Conservation (phyloP, 2,113 vertebrate genomes). For the Quiscalus mexicanus region DNA sequence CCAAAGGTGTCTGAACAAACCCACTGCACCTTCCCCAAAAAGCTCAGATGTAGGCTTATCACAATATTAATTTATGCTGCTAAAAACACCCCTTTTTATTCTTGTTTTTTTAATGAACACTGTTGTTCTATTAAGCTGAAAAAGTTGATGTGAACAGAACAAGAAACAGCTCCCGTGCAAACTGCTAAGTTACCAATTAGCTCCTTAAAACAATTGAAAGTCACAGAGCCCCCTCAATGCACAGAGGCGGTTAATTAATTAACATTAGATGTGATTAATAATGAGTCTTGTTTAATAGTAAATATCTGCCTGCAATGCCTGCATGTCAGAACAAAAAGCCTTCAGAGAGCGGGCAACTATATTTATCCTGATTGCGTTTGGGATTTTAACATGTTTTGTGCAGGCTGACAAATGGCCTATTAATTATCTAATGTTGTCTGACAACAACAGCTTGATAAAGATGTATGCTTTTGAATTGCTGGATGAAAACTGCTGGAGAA, state of each 20-base stretch:
- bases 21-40: not conserved
- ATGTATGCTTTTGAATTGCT: slow-evolving; percentile 94
- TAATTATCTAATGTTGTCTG: slow-evolving; percentile 99
- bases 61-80: not conserved
- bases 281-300: slow-evolving; percentile 93
- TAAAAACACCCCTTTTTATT: not conserved
- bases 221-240: slow-evolving; percentile 79
- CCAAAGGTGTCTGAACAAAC: not conserved
- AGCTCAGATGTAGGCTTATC: not conserved
- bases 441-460: slow-evolving; percentile 99
- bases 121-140: slow-evolving; percentile 2
- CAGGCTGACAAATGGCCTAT: slow-evolving; percentile 99
- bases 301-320: slow-evolving; percentile 86
- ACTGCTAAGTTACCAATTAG: slow-evolving; percentile 89
- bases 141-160: slow-evolving; percentile 46
- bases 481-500: slow-evolving; percentile 82
- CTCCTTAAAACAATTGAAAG: slow-evolving; percentile 88
- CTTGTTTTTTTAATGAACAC: slow-evolving; percentile 13
- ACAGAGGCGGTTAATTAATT: slow-evolving; percentile 94
- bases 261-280: slow-evolving; percentile 99
- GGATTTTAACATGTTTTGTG: slow-evolving; percentile 97
- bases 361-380: slow-evolving; percentile 92
- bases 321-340: slow-evolving; percentile 88
- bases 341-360: slow-evolving; percentile 85
- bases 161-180: slow-evolving; percentile 81